Percentiles rank a stretch among this genome's conserved stretches.
Evolutionary conservation across 2,797 vertebrate species (phyloP).

Genomic region (Sebastes aleutianus): DNA sequence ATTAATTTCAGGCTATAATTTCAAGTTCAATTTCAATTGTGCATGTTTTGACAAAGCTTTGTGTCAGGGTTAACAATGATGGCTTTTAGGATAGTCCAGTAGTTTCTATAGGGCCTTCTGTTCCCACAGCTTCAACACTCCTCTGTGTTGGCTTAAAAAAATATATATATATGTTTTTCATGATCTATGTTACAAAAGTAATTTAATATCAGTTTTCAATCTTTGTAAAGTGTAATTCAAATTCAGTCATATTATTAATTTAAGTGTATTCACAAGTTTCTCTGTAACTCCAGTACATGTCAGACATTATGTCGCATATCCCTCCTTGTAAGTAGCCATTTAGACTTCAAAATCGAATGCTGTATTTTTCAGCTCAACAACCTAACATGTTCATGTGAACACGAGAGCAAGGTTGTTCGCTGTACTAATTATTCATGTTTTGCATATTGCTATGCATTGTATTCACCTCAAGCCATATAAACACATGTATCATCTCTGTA

Average conservation of each 20-base stretch:
- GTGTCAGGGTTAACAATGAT: neutral
- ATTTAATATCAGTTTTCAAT: constrained; percentile 12
- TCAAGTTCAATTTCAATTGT: neutral
- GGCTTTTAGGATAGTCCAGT: neutral
- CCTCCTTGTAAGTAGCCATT: constrained; percentile 1
- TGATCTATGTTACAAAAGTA: constrained; percentile 13
- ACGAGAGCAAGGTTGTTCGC: constrained; percentile 4
- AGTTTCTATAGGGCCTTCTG: neutral
- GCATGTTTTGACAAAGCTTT: constrained; percentile 19
- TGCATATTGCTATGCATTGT: constrained; percentile 23
- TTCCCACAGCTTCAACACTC: neutral
- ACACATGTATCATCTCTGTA: constrained; percentile 33
- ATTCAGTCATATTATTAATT: neutral
- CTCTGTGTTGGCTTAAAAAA: constrained; percentile 16
- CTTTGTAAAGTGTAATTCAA: constrained; percentile 7
- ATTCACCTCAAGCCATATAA: constrained; percentile 57
- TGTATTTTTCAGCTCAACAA: constrained; percentile 35
- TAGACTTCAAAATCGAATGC: constrained; percentile 22
- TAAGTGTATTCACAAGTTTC: constrained; percentile 10
- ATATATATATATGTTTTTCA: neutral
- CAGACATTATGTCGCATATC: neutral
- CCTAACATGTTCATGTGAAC: constrained; percentile 5
- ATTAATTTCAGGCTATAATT: constrained; percentile 4
- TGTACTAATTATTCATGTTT: constrained; percentile 13
- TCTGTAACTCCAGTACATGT: neutral